Evolutionary conservation across 1,140 invertebrate genomes (phyloP), one percentile per base, ranked within the genome.

Genomic region (Pissodes strobi): DNA sequence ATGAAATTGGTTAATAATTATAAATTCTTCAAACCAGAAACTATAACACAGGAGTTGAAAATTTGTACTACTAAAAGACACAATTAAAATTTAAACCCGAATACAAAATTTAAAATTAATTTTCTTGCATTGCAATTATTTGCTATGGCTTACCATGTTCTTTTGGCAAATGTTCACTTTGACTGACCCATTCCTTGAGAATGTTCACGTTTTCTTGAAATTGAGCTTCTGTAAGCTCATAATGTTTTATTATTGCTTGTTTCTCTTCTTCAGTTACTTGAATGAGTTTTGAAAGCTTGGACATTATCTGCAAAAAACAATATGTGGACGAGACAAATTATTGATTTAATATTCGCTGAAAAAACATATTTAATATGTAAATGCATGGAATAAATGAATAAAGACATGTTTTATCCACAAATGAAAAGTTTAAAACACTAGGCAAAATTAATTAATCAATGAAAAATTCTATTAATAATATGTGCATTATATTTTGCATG

Each of bases 181-280:
- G 23, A 2, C 8, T 25, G 0, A 65, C 34, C 67, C 67, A 68
- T 23, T 59, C 56, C 27, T 53, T 64, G 3, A 64, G 25, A 13
- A 37, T 51, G 12, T 64, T 38, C 2, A 68, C 52, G 17, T 59
- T 49, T 22, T 60, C 67, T 17, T 64, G 57, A 17, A 68, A 68
- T 10, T 61, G 23, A 25, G 64, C 49, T 38, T 68, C 55, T 3
- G 62, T 57, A 2, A 58, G 2, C 10, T 65, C 51, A 19, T 51
- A 63, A 22, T 65, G 60, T 25, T 41, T 27, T 4, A 68, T n/a
- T n/a, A 68, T 51, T n/a, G 30, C 57, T 19, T 46, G 5, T 25
- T 65, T 64, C 45, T 68, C 62, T 10, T 61, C 62, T 18, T 68
- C 67, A 4, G 67, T 65, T 21, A 64, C 61, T 59, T 57, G 18